These are phyloP conservation scores for Troilus luridus DNA, from an alignment of 2,888 invertebrate species.

Conservation along the genomic window DNA sequence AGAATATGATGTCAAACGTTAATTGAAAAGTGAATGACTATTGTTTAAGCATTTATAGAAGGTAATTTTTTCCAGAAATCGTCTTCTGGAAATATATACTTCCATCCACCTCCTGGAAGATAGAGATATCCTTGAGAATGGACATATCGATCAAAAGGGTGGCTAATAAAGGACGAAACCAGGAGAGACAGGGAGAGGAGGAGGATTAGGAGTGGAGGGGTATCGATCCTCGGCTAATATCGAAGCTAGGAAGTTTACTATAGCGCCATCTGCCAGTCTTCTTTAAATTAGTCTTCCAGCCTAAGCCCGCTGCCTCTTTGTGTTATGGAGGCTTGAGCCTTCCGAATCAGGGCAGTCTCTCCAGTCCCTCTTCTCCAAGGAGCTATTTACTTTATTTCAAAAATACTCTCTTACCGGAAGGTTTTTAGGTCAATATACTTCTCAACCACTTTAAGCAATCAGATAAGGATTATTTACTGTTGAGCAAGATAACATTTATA, in stretches of 20 bases:
- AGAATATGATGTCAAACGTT: not conserved
- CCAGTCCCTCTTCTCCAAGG: not conserved
- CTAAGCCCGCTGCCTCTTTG: slow-evolving; percentile 8
- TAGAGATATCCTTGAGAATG: not conserved
- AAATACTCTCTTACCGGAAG: not conserved
- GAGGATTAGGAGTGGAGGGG: slow-evolving; percentile 22
- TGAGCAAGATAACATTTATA: not conserved
- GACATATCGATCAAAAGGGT: slow-evolving; percentile 1
- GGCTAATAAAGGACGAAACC: not conserved
- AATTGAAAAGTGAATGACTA: not conserved
- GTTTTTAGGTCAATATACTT: not conserved
- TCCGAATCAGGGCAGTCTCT: slow-evolving; percentile 18
- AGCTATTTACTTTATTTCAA: slow-evolving; percentile 12
- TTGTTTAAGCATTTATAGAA: too few relatives aligned
- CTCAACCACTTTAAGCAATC: not conserved
- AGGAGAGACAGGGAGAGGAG: not conserved
- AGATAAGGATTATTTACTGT: not conserved
- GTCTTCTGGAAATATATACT: too few relatives aligned
- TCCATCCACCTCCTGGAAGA: not conserved
- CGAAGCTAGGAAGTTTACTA: slow-evolving; percentile 32
- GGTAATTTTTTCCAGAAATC: too few relatives aligned
- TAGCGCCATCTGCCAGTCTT: slow-evolving; percentile 25
- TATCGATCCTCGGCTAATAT: slow-evolving; percentile 39
- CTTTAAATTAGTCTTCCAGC: slow-evolving; percentile 28
- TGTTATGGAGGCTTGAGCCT: slow-evolving; percentile 16